These are phyloP conservation scores for Caenorhabditis becei DNA, from an alignment of 2,888 invertebrate genomes.

Conservation along the genomic window DNA sequence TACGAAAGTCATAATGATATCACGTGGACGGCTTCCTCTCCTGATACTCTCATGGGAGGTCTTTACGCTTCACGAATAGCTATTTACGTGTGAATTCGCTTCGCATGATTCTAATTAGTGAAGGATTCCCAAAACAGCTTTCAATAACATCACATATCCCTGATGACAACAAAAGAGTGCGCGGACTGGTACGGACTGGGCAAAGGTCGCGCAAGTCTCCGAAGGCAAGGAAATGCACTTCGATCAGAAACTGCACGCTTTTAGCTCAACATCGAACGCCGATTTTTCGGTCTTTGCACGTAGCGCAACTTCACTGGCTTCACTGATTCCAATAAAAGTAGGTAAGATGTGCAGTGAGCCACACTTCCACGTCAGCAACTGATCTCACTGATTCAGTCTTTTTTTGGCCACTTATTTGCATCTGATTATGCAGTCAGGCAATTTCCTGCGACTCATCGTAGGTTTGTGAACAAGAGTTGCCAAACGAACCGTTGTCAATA, in stretches of 20 bases:
- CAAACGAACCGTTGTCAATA: not conserved
- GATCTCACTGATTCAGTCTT: not conserved
- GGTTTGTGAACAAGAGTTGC: slow-evolving; percentile 13
- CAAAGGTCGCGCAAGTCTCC: not conserved
- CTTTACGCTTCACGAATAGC: not conserved
- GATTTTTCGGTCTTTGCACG: not conserved
- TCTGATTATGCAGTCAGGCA: not conserved
- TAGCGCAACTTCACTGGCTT: too few relatives aligned
- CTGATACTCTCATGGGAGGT: too few relatives aligned
- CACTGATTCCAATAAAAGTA: not conserved
- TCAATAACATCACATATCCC: not conserved
- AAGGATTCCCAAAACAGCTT: slow-evolving; percentile 10
- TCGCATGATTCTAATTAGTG: slow-evolving; percentile 19
- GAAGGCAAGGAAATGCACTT: not conserved
- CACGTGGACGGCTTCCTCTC: not conserved
- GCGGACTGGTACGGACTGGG: not conserved
- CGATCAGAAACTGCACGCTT: not conserved
- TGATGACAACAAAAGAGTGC: slow-evolving; percentile 1
- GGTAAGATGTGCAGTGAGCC: not conserved
- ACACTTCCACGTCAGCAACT: not conserved
- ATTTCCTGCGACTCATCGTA: not conserved
- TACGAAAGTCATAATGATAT: too few relatives aligned
- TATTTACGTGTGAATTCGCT: slow-evolving; percentile 3
- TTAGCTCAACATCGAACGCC: not conserved
- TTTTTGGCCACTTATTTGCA: not conserved